Evolutionary conservation across 2,888 invertebrate species (phyloP), one percentile per base, ranked within the genome.

Genomic region (Drosophila mimica): DNA sequence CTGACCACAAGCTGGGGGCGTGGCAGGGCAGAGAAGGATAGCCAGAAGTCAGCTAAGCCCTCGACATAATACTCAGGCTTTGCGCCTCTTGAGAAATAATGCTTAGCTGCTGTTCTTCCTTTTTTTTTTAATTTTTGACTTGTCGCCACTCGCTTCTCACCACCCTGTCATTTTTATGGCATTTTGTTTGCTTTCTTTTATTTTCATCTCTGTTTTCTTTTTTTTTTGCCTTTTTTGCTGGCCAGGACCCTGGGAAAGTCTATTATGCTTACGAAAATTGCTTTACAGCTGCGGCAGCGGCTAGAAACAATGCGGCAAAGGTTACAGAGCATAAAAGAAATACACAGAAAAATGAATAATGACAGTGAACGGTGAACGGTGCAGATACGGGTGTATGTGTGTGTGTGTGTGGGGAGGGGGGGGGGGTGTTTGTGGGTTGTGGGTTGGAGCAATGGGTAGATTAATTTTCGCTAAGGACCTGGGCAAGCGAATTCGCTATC

Each of bases 281-380:
- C 89, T 86, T 84, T 89, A 89, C 85, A 83, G 88, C 74, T 75
- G 88, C 76, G 66, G 74, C 87, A 58, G 79, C 76, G 71, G 65
- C 79, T 72, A 80, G 80, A 89, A 89, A 87, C 83, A 87, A 89
- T 84, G 88, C 89, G 87, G 82, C 72, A 84, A 85, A 83, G 87
- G 87, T 89, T 89, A 89, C 88, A 87, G 82, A 81, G 89, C 82
- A 84, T 76, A 86, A 86, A 89, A 86, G 79, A 87, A 83, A 79
- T 69, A 75, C 70, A 76, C 72, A 85, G 72, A 79, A 76, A 82
- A 89, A 89, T 89, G 88, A 86, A 86, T 87, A 87, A 89, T 86
- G 89, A 89, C 85, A 83, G 83, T 76, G 78, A 71, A 72, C 69
- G 67, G 51, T 51, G 74, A 62, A 46, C 28, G 20, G 43, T 20